These are phyloP conservation scores for Zaprionus taronus DNA, from an alignment of 1,140 invertebrate genomes.

Conservation along the genomic window DNA sequence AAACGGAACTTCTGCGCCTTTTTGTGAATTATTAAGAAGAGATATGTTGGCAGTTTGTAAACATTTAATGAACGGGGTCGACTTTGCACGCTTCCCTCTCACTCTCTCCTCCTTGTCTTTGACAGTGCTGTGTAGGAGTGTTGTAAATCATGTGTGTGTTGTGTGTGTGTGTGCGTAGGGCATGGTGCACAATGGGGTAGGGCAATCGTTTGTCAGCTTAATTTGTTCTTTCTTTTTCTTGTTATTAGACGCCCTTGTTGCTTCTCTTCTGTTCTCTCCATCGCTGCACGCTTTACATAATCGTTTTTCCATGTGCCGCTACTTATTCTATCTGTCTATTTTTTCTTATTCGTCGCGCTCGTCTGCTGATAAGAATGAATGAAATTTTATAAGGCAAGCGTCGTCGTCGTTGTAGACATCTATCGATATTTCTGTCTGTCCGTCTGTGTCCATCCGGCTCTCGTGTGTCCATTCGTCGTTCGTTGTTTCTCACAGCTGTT, in stretches of 20 bases:
- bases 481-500: slow-evolving; percentile 51
- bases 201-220: slow-evolving; percentile 56
- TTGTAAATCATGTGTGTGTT: slow-evolving; percentile 22
- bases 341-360: slow-evolving; percentile 20
- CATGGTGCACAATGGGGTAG: slow-evolving; percentile 44
- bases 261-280: slow-evolving; percentile 19
- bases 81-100: slow-evolving; percentile 7
- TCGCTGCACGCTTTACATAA: slow-evolving; percentile 65
- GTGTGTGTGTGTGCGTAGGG: slow-evolving; percentile 1
- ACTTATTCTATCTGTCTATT: slow-evolving; percentile 17
- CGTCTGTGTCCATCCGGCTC: slow-evolving; percentile 22
- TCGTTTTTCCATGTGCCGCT: slow-evolving; percentile 67
- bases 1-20: background rate
- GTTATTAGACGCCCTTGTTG: slow-evolving; percentile 29
- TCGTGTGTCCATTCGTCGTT: slow-evolving; percentile 16
- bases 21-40: slow-evolving; percentile 64
- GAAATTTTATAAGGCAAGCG: background rate
- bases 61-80: slow-evolving; percentile 63
- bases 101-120: slow-evolving; percentile 3
- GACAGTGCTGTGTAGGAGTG: slow-evolving; percentile 25
- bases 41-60: slow-evolving; percentile 62
- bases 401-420: slow-evolving; percentile 16
- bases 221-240: slow-evolving; percentile 53
- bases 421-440: slow-evolving; percentile 55
- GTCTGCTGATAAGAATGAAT: slow-evolving; percentile 58